Conservation (phyloP, 1,140 invertebrate genomes). For the Drosophila sulfurigaster region DNA sequence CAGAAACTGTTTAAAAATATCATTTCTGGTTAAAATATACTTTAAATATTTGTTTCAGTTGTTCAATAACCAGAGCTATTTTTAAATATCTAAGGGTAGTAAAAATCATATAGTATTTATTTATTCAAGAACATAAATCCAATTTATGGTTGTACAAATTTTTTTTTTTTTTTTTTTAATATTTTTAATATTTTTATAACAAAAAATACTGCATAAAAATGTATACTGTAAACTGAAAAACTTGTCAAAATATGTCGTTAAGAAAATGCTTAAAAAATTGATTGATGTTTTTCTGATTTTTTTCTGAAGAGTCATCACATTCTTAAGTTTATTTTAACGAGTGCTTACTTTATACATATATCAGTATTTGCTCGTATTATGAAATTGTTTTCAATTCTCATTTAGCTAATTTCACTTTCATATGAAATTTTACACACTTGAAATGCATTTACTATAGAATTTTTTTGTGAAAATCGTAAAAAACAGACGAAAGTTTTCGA, state of each 20-base stretch:
- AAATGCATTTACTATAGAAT: slow-evolving; percentile 37
- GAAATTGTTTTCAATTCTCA: slow-evolving; percentile 20
- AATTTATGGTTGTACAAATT: too few species aligned
- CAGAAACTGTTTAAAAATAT: too few species aligned
- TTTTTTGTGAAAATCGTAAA: slow-evolving; percentile 25
- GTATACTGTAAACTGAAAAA: not conserved
- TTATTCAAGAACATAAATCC: too few species aligned
- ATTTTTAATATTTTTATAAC: not conserved
- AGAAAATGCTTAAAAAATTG: not conserved
- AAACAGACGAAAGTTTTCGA: not conserved
- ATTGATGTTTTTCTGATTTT: not conserved
- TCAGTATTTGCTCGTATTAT: slow-evolving; percentile 1
- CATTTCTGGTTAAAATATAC: not conserved
- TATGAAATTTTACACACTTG: slow-evolving; percentile 25
- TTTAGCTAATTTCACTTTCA: slow-evolving; percentile 40
- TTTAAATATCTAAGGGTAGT: too few species aligned
- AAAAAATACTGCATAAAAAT: not conserved
- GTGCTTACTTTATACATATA: slow-evolving; percentile 19
- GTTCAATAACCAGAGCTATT: not conserved
- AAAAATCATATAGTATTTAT: too few species aligned
- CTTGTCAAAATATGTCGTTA: slow-evolving; percentile 2
- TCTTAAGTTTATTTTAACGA: slow-evolving; percentile 1
- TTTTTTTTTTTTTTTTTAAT: too few species aligned
- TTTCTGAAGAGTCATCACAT: not conserved
- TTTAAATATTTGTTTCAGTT: slow-evolving; percentile 5